Conservation (phyloP, 2,888 invertebrate species). For the Rhamphomyia laevipes region DNA sequence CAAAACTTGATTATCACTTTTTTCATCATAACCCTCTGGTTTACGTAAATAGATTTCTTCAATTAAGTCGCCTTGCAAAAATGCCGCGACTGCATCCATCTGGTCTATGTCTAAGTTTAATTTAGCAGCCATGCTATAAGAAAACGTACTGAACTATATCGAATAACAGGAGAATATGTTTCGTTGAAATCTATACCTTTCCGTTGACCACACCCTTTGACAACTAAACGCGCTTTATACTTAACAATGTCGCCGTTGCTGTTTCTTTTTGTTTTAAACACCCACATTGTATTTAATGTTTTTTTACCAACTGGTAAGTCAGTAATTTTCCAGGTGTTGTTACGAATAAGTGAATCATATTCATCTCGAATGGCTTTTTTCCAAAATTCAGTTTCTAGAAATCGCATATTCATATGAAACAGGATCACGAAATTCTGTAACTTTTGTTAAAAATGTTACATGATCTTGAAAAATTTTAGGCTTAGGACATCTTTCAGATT, state of each 20-base stretch:
- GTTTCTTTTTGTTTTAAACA: constrained; percentile 18
- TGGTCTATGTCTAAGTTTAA: neutral
- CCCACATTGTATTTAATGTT: constrained; percentile 20
- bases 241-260: constrained; percentile 11
- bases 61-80: too few species aligned
- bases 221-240: constrained; percentile 15
- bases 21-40: too few species aligned
- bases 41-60: too few species aligned
- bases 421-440: too few species aligned
- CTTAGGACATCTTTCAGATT: too few species aligned
- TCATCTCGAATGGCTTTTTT: constrained; percentile 13
- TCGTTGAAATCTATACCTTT: constrained; percentile 17
- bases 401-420: constrained; percentile 9
- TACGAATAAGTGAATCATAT: constrained; percentile 11
- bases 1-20: too few species aligned
- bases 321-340: constrained; percentile 13
- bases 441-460: too few species aligned
- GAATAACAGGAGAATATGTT: constrained; percentile 13
- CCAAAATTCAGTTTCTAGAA: constrained; percentile 4
- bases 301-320: constrained; percentile 13
- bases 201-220: constrained; percentile 15
- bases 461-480: too few species aligned
- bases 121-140: neutral
- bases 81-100: too few species aligned
- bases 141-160: neutral